Evolutionary conservation across 2,888 invertebrate species (phyloP).

Genomic region (Cephus rjabovi): DNA sequence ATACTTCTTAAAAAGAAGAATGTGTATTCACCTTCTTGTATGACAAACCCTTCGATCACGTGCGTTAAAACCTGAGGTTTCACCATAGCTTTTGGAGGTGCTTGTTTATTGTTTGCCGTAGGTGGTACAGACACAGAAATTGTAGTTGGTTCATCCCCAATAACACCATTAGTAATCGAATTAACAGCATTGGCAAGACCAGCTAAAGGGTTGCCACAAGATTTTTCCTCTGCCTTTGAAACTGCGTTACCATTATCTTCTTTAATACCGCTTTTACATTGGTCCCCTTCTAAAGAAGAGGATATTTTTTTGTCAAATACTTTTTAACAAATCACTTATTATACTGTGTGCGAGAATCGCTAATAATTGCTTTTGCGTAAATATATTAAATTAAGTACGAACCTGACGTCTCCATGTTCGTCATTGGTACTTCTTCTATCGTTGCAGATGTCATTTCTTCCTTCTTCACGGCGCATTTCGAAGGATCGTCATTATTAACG

Average conservation of each 20-base stretch:
- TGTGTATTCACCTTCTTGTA: conserved; percentile 80
- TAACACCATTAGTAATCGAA: conserved; percentile 60
- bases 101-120: conserved; percentile 53
- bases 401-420: conserved; percentile 14
- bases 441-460: conserved; percentile 36
- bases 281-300: conserved; percentile 41
- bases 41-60: conserved; percentile 96
- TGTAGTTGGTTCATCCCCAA: conserved; percentile 42
- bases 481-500: conserved; percentile 38
- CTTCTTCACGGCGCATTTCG: conserved; percentile 41
- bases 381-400: conserved; percentile 2
- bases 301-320: background rate
- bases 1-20: background rate
- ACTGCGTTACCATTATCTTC: conserved; percentile 52
- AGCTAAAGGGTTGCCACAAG: conserved; percentile 61
- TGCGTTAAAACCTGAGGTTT: conserved; percentile 96
- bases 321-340: background rate
- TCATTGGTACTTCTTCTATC: conserved; percentile 32
- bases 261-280: conserved; percentile 45
- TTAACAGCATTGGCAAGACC: conserved; percentile 61
- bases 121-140: conserved; percentile 46
- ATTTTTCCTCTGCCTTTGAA: conserved; percentile 57
- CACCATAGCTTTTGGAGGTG: conserved; percentile 90
- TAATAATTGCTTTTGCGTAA: background rate
- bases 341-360: background rate